Base-by-base conservation (phyloP, 2,797 vertebrate species). In the Hoplostethus atlanticus region DNA sequence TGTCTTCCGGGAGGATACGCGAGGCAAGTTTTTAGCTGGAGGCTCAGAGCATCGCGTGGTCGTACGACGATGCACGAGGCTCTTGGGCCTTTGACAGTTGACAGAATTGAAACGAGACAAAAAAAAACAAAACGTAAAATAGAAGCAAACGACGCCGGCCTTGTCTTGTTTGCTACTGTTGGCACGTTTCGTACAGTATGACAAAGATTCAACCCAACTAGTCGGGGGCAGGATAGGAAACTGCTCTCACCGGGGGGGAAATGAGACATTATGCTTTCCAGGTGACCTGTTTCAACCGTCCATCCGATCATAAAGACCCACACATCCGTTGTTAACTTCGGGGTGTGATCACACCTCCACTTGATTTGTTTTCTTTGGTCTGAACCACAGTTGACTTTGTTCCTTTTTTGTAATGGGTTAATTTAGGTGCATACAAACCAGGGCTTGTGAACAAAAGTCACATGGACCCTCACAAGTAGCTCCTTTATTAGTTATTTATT, bases 1-100 rank as follows among this genome's bases (percentile, higher is more conserved):
- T 48, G 34, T 79, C 78, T 73, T 21, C 21, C 67, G 0, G 36
- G 83, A 77, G 73, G 38, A 72, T 25, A 12, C 54, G 36, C 36
- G 4, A 36, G 4, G 61, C 1, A 0, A 13, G 55, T 57, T 47
- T 67, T 66, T 59, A 60, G 71, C 76, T 30, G 8, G 3, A 69
- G 65, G 71, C 73, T 56, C 4, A 1, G 44, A 61, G 34, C 36
- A 1, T 40, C 7, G 38, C 38, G 8, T 40, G 38, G 16, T 57
- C 77, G 64, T 8, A 57, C 10, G 9, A 57, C 10, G 9, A 40
- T 40, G 38, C 38, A 40, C 38, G 8, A 40, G 38, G 10, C 38
- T 40, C 38, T 8, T 9, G 38, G 38, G 38, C 38, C 8, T 40
- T 40, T 40, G 38, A 40, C 38, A 40, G 38, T 40, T 40, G 38